phyloP scores from a whole-genome alignment of 2,113 vertebrate species.

The Myotis lucifugus region DNA sequence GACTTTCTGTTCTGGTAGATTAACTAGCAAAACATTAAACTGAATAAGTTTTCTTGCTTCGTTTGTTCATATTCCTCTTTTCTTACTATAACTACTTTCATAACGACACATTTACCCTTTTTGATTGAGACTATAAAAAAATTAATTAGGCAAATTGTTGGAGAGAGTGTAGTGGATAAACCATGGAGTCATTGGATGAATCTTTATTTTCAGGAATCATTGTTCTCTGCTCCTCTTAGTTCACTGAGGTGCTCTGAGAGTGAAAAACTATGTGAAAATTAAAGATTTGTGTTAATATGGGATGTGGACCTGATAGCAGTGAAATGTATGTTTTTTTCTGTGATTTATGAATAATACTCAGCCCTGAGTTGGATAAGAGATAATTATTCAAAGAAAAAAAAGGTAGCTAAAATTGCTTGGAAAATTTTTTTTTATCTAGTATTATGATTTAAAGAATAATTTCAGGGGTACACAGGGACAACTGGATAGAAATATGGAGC shows the following conservation, averaged over 20 bases:
- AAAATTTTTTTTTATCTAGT: background rate
- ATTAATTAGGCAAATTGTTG: background rate
- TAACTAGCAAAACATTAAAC: background rate
- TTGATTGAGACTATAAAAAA: background rate
- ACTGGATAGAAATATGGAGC: background rate
- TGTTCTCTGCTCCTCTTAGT: background rate
- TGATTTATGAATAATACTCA: background rate
- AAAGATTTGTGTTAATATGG: no score
- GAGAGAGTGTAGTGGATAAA: background rate
- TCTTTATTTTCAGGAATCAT: background rate
- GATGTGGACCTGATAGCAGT: background rate
- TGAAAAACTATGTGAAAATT: background rate
- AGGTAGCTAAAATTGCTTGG: background rate
- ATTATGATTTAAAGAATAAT: background rate
- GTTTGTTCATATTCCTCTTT: background rate
- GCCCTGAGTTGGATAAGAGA: background rate
- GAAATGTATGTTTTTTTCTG: background rate
- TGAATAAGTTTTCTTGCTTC: background rate
- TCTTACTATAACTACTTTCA: background rate
- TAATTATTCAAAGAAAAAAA: background rate
- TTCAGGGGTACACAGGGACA: background rate
- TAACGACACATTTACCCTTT: background rate
- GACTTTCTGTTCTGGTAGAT: constrained; percentile 15
- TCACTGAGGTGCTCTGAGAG: background rate
- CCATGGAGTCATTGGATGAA: background rate